phyloP scores from a whole-genome alignment of 2,797 vertebrate species.

The Syndactyla subalaris region DNA sequence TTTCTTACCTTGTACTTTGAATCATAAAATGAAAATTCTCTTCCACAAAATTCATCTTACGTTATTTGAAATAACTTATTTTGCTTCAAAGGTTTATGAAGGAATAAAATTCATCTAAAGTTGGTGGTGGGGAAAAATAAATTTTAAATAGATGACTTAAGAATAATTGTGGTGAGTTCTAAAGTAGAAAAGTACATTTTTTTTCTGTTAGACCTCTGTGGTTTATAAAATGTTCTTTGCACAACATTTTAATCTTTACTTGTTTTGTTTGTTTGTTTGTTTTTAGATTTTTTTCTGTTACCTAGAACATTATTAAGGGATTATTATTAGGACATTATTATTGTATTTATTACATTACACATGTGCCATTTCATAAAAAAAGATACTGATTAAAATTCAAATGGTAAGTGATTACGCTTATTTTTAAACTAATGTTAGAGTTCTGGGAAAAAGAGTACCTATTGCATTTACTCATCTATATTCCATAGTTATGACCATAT shows the following conservation, averaged over 20 bases:
- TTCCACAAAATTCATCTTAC: neutral
- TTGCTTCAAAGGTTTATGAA: neutral
- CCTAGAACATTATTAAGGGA: neutral
- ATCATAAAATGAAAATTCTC: neutral
- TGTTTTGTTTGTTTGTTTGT: neutral
- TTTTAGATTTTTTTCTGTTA: neutral
- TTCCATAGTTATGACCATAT: neutral
- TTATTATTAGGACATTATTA: neutral
- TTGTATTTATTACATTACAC: neutral
- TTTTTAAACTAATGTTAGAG: neutral
- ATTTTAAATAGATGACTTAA: neutral
- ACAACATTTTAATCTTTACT: neutral
- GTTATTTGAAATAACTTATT: neutral
- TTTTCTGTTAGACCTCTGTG: neutral
- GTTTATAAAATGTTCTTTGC: neutral
- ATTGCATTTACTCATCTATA: neutral
- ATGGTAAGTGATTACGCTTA: neutral
- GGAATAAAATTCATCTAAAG: neutral
- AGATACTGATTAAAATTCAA: neutral
- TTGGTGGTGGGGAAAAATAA: neutral
- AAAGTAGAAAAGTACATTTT: neutral
- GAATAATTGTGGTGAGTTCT: neutral
- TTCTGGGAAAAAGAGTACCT: neutral
- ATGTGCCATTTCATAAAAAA: neutral
- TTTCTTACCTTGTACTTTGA: neutral